These are phyloP conservation scores for Lasioglossum calceatum DNA, from an alignment of 2,888 invertebrate species.

Conservation along the genomic window DNA sequence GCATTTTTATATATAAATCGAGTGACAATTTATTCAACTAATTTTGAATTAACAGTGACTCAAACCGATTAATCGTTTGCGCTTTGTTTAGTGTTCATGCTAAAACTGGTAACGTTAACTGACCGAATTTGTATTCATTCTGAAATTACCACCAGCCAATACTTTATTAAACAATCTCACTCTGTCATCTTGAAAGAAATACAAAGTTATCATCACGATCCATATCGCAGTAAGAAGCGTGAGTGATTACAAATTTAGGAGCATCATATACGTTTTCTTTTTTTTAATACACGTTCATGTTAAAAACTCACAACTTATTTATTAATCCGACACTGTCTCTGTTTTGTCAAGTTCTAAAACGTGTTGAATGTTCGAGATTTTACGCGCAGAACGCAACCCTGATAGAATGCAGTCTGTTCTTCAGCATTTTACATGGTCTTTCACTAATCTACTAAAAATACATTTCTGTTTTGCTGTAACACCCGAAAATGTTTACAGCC, in stretches of 20 bases:
- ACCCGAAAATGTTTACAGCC: slow-evolving; percentile 36
- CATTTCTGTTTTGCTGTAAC: slow-evolving; percentile 36
- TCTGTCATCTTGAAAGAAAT: slow-evolving; percentile 36
- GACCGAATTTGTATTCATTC: slow-evolving; percentile 60
- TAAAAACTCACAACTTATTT: slow-evolving; percentile 10
- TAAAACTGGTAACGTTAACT: slow-evolving; percentile 63
- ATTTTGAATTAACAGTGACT: slow-evolving; percentile 76
- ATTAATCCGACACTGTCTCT: background rate
- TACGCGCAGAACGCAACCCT: slow-evolving; percentile 11
- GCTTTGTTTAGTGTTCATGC: slow-evolving; percentile 73
- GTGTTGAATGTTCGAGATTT: slow-evolving; percentile 1
- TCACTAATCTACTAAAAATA: slow-evolving; percentile 62
- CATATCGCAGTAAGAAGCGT: slow-evolving; percentile 18
- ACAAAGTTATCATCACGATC: background rate
- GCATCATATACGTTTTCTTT: slow-evolving; percentile 18
- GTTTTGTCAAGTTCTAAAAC: slow-evolving; percentile 3
- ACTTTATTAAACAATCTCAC: slow-evolving; percentile 71
- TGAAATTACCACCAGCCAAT: slow-evolving; percentile 72
- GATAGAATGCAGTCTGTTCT: slow-evolving; percentile 41
- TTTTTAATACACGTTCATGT: slow-evolving; percentile 7
- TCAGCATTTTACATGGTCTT: slow-evolving; percentile 40
- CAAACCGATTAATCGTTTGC: slow-evolving; percentile 75
- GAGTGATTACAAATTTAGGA: slow-evolving; percentile 8
- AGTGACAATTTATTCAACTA: slow-evolving; percentile 75
- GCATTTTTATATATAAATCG: slow-evolving; percentile 76